Conservation (phyloP, 1,140 invertebrate genomes). For the Sminthurides bifidus region DNA sequence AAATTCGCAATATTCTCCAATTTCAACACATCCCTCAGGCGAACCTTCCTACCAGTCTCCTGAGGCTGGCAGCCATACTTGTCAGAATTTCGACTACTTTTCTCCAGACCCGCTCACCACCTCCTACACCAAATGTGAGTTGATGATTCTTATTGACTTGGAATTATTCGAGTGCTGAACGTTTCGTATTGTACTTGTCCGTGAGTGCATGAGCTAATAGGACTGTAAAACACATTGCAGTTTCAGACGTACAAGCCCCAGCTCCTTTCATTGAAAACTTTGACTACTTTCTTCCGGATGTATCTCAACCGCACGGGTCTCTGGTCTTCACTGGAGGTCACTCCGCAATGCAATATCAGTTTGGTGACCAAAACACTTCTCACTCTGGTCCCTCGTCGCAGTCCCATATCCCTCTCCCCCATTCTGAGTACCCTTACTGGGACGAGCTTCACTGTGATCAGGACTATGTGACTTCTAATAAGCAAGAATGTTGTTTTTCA, state of each 20-base stretch:
- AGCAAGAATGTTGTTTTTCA: constrained; percentile 22
- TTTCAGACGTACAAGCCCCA: constrained; percentile 20
- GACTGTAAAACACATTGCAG: too few relatives aligned
- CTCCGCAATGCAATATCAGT: background rate
- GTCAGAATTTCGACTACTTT: constrained; percentile 11
- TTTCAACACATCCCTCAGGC: constrained; percentile 14
- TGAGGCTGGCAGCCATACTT: constrained; percentile 11
- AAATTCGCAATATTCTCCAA: constrained; percentile 3
- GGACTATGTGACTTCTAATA: constrained; percentile 12
- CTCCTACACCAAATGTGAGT: constrained; percentile 25
- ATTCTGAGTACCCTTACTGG: constrained; percentile 25
- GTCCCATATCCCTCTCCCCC: background rate
- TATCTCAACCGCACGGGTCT: constrained; percentile 9
- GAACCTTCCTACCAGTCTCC: constrained; percentile 17
- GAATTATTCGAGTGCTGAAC: background rate
- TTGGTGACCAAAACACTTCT: background rate
- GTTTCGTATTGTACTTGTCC: background rate
- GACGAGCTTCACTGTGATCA: constrained; percentile 21
- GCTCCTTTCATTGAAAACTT: constrained; percentile 16
- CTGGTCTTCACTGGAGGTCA: background rate
- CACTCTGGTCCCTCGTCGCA: background rate
- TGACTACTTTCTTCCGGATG: constrained; percentile 23
- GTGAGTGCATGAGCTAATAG: too few relatives aligned
- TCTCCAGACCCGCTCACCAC: constrained; percentile 12
- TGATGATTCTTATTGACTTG: background rate